Conservation (phyloP, 92 coral and sea anemone genomes). For the Actinernus sp. region DNA sequence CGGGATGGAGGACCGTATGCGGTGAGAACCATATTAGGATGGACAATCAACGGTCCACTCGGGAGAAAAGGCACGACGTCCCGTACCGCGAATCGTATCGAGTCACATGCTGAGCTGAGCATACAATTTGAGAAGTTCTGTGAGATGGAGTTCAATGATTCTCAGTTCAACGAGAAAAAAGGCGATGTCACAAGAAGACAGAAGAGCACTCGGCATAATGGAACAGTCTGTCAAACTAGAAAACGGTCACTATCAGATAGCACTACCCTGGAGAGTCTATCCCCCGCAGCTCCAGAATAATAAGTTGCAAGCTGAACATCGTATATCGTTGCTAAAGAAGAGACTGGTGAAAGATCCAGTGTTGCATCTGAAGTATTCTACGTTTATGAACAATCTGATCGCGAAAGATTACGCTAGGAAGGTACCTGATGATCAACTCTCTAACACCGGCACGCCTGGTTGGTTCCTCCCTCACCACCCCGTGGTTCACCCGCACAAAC, state of each 20-base stretch:
- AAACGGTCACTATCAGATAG: conserved; percentile 50
- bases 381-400: conserved; percentile 12
- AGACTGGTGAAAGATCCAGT: conserved; percentile 14
- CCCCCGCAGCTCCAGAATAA: conserved; percentile 26
- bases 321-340: conserved; percentile 35
- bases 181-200: conserved; percentile 40
- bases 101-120: conserved; percentile 8
- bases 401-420: conserved; percentile 47
- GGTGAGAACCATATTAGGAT: conserved; percentile 52
- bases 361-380: conserved; percentile 14
- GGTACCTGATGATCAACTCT: conserved; percentile 19
- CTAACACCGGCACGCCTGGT: not conserved
- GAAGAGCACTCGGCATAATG: conserved; percentile 16
- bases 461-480: conserved; percentile 63
- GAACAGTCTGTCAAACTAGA: conserved; percentile 16
- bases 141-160: conserved; percentile 60
- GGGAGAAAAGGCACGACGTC: conserved; percentile 13
- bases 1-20: conserved; percentile 49
- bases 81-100: conserved; percentile 12
- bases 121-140: conserved; percentile 35
- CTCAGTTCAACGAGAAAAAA: conserved; percentile 1
- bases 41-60: conserved; percentile 65
- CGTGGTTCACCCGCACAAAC: conserved; percentile 46
- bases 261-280: conserved; percentile 44
- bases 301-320: conserved; percentile 66